These are phyloP conservation scores for Micromys minutus DNA, from an alignment of 2,113 vertebrate genomes.

Conservation along the genomic window DNA sequence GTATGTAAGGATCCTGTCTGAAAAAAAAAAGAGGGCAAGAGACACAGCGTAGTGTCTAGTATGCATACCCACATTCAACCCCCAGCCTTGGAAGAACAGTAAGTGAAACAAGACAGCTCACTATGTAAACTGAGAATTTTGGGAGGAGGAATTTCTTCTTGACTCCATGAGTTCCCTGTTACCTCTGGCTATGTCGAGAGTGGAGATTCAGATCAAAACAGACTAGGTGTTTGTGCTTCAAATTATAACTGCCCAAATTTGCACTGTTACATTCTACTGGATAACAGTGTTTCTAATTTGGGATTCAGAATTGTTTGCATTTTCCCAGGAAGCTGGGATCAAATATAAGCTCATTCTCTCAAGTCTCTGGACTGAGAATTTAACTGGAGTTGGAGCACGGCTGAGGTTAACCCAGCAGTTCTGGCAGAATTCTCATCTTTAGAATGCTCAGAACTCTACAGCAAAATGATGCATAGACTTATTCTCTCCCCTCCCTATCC, in stretches of 20 bases:
- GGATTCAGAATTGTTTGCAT: conserved; percentile 14
- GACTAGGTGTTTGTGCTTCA: neutral
- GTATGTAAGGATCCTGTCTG: neutral
- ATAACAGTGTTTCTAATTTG: neutral
- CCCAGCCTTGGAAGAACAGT: neutral
- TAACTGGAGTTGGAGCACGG: neutral
- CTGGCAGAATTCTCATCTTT: neutral
- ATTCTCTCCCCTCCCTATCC: neutral
- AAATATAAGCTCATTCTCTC: conserved; percentile 23
- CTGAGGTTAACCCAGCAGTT: neutral
- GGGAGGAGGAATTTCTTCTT: neutral
- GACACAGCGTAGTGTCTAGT: neutral
- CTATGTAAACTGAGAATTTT: neutral
- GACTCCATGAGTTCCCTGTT: neutral
- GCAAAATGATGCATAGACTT: too few species aligned
- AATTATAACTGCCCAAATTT: neutral
- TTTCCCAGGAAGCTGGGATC: neutral
- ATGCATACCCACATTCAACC: neutral
- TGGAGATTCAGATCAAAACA: neutral
- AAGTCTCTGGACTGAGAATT: conserved; percentile 10
- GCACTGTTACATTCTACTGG: too few species aligned
- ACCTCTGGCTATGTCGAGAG: neutral
- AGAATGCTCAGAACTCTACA: neutral
- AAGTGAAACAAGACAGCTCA: conserved; percentile 7
- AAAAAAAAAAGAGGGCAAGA: neutral